Evolutionary conservation across 2,113 vertebrate species (phyloP), one percentile per base, ranked within the genome.

Genomic region (Chaetodon auriga): DNA sequence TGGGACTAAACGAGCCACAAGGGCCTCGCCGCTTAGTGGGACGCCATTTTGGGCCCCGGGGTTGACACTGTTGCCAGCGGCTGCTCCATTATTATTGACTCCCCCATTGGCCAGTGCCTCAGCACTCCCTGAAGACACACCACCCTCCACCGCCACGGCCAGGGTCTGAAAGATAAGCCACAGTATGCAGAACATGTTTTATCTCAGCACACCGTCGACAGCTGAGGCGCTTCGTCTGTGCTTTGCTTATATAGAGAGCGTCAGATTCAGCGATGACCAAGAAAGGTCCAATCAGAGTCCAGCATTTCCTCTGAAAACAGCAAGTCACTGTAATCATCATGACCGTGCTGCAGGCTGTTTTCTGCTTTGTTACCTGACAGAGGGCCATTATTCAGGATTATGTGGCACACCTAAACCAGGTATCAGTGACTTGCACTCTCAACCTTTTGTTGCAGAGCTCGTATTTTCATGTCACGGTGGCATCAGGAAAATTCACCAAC

Each of bases 61-160:
- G 6, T 92, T 93, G 21, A 45, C 87, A 70, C 53, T 79, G 25
- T 89, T 93, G 35, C 88, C 92, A 46, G 84, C 81, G 30, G 70
- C 83, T 49, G 75, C 73, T 60, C 82, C 87, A 55, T 86, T 91
- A 38, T 82, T 90, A 30, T 87, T 93, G 30, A 38, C 78, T 36
- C 54, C 89, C 25, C 46, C 88, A 7, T 91, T 94, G 12, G 48
- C 83, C 30, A 75, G 81, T 38, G 91, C 84, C 85, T 95, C 94
- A 30, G 75, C 92, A 85, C 93, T 95, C 15, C 69, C 92, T 49
- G 94, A 95, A 54, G 88, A 89, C 49, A 81, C 82, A 60, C 85
- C 85, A n/a, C 87, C 86, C 49, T 91, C 80, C 77, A 89, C 89
- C 60, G 88, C 65, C 21, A 82, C n/a, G 35, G 87, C 86, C 73